Evolutionary conservation across 2,797 vertebrate genomes (phyloP), one percentile per base, ranked within the genome.

Genomic region (Cirrhinus mrigala): DNA sequence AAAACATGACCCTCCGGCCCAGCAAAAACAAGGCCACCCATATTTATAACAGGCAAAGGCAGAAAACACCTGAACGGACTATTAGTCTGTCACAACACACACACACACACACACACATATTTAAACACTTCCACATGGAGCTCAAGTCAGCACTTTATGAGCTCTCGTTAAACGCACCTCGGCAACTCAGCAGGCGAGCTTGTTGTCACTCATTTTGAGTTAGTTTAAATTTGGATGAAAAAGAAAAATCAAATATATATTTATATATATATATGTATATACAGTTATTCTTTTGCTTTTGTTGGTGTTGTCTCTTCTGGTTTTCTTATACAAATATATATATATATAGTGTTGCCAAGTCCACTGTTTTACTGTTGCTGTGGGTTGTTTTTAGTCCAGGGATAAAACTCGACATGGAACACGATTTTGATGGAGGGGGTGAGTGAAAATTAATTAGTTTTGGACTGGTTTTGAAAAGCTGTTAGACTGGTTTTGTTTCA

Each of bases 41-140:
- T 89, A 85, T 87, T 84, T 74, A 82, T 83, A 76, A 80, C 74
- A 80, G 80, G 44, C 79, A 76, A 78, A 79, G 79, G 33, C 78
- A 83, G 78, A 78, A n/a, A 85, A 77, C 84, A 87, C 86, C 83
- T 83, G 88, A 90, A 79, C 56, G 37, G 79, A 68, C 88, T 83
- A 86, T 88, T 90, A 90, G 82, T 75, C 40, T 87, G 88, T 90
- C 88, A 90, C 56, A 85, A 88, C 85, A 90, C 48, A 86, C 75
- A 64, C 81, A 66, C n/a, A 40, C 29, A 62, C 77, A 64, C 56
- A 66, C 58, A 79, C 44, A 66, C 16, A 16, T 14, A 24, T 16
- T 80, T 86, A 87, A 84, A 86, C 79, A 86, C 60, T 88, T 86
- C 82, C 82, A 86, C 83, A 62, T 85, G 87, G 81, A 56, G 71